Base-by-base conservation (phyloP, 2,888 invertebrate genomes). In the Cerastoderma edule region DNA sequence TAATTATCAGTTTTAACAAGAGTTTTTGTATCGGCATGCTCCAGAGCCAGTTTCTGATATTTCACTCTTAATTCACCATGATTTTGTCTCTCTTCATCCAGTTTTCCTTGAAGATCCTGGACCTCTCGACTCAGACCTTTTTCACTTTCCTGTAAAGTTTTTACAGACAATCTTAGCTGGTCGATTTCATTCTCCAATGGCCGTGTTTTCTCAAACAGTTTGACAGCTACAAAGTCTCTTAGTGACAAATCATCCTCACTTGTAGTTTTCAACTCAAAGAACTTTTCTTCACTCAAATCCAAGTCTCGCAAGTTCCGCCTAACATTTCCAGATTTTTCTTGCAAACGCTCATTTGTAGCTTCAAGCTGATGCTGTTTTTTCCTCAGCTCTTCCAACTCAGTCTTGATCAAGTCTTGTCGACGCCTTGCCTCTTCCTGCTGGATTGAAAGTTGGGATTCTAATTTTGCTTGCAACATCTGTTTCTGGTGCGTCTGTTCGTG, bases 401-500 rank as follows among this genome's bases (percentile, higher is more conserved):
- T 85, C 83, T 88, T 89, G 22, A 91, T 88, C 67, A 87, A 70
- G 33, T 89, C 91, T 66, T 92, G 90, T 57, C 90, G 73, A 70
- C 87, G 82, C 67, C 89, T 88, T 5, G 91, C 80, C 50, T 92
- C 92, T 60, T 91, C 92, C 76, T 92, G 87, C 75, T 92, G 91
- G 48, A 92, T 90, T 10, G 85, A 80, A n/a, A 90, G 77, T 80
- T 91, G 89, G 4, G 92, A 88, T 84, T 92, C 92, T 32, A 92
- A 74, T 32, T 89, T 85, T 8, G 91, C 90, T 78, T 88, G 83
- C 44, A 92, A 80, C 46, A 93, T 88, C 73, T 92, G 91, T 77
- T 92, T 93, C 75, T 92, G 91, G 75, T 93, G 92, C 33, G 86
- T 74, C 39, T 88, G 87, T 83, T 92, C 92, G 71, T 91, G 89